Base-by-base conservation (phyloP, 2,113 vertebrate species). In the Gila orcuttii region DNA sequence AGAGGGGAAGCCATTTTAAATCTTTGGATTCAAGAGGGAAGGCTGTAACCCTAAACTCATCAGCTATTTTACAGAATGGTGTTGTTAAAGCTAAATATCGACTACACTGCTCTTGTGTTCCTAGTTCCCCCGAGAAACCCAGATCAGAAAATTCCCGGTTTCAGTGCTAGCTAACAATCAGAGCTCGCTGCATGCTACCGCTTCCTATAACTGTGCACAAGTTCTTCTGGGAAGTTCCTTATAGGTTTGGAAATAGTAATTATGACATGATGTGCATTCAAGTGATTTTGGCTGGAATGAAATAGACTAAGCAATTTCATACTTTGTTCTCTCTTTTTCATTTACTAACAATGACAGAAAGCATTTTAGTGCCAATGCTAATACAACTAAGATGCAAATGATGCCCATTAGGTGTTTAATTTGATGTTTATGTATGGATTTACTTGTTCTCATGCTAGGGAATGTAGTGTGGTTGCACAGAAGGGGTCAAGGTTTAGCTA, bases 81-180 rank as follows among this genome's bases (percentile, higher is more conserved):
- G 12, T 86, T 5, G 12, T 86, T 82, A 21, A 69, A 42, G 13
- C 33, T 66, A 74, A 62, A 71, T 79, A 64, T 66, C 13, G 5
- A 62, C 23, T 17, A 74, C 10, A 28, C 45, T 42, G 42, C 71
- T 68, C 36, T 60, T 42, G 33, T 11, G 15, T n/a, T 85, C 19
- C 6, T 71, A 33, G n/a, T 73, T 74, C 1, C 3, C 50, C 9
- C 31, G 36, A 25, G n/a, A 60, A 57, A 31, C 12, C 10, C 2
- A 50, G 17, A 31, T 69, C 64, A 82, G 62, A 82, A 42, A n/a
- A 47, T 82, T 23, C 25, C 25, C 15, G 23, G 62, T n/a, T 33
- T 82, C 39, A 47, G 39, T 66, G 25, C n/a, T 28, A 19, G 19
- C 25, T 60, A 11, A 6, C 78, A 62, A 25, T 17, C 57, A 66